Conservation (phyloP, 2,797 vertebrate genomes). For the Heteromormyrus szaboi region DNA sequence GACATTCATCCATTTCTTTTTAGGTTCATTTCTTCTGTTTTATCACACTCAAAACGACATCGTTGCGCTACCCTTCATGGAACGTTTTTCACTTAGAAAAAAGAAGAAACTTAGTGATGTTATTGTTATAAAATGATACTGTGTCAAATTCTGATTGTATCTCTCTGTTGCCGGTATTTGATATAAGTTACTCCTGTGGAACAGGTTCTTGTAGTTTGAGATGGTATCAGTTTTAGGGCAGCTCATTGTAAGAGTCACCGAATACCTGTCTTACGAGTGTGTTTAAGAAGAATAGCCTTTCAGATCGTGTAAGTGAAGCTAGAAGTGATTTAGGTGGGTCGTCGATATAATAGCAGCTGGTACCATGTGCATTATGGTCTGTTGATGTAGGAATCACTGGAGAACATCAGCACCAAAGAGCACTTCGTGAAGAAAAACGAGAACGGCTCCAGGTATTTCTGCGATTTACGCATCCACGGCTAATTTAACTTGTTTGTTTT, state of each 20-base stretch:
- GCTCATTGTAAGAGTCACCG: slow-evolving; percentile 1
- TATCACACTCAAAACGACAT: neutral
- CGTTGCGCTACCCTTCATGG: neutral
- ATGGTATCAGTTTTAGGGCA: slow-evolving; percentile 2
- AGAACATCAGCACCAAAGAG: slow-evolving; percentile 31
- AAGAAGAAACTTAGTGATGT: neutral
- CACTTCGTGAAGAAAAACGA: slow-evolving; percentile 41
- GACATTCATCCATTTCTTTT: neutral
- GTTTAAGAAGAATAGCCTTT: slow-evolving; percentile 4
- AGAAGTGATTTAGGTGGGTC: neutral
- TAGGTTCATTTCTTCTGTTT: neutral
- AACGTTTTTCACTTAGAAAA: neutral
- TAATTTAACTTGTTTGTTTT: neutral
- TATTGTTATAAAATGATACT: neutral
- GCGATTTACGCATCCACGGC: neutral
- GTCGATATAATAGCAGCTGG: neutral
- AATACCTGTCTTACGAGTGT: neutral
- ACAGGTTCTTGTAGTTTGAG: neutral
- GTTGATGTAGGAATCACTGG: slow-evolving; percentile 49
- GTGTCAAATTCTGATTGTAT: neutral
- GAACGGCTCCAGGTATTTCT: slow-evolving; percentile 16
- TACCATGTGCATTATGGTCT: slow-evolving; percentile 22
- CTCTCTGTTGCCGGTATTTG: neutral
- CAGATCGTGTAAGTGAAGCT: neutral
- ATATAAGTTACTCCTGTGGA: slow-evolving; percentile 7